phyloP scores from a whole-genome alignment of 2,888 invertebrate species.

The Hirtodrosophila histrioides region DNA sequence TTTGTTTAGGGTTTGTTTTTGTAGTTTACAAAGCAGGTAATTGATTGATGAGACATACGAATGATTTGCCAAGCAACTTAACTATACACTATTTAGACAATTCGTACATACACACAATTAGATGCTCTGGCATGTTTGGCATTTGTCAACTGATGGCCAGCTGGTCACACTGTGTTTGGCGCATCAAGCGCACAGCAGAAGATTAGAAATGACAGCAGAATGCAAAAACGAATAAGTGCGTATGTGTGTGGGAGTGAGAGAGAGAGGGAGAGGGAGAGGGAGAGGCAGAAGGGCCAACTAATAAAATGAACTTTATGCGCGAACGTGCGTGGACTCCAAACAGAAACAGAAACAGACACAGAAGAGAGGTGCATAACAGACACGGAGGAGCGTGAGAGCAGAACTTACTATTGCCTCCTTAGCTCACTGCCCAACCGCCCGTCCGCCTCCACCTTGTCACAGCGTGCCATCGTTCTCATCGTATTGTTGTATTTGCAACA shows the following conservation, averaged over 20 bases:
- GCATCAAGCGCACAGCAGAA: constrained; percentile 10
- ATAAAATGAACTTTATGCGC: constrained; percentile 79
- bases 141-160: neutral
- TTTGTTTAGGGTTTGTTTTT: too few species aligned
- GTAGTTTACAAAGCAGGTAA: too few species aligned
- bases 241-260: neutral
- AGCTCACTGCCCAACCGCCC: too few species aligned
- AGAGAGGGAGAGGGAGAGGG: neutral
- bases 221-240: constrained; percentile 44
- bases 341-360: constrained; percentile 29
- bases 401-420: constrained; percentile 31
- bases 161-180: constrained; percentile 52
- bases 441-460: neutral
- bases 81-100: too few species aligned
- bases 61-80: too few species aligned
- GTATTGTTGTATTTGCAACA: constrained; percentile 25
- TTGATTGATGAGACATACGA: too few species aligned
- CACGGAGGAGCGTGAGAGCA: neutral
- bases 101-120: neutral
- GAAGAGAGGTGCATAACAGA: neutral
- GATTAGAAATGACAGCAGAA: constrained; percentile 52
- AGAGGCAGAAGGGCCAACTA: constrained; percentile 59
- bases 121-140: neutral
- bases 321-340: constrained; percentile 71
- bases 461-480: too few species aligned